phyloP scores from a whole-genome alignment of 2,113 vertebrate genomes.

The Caracal caracal region DNA sequence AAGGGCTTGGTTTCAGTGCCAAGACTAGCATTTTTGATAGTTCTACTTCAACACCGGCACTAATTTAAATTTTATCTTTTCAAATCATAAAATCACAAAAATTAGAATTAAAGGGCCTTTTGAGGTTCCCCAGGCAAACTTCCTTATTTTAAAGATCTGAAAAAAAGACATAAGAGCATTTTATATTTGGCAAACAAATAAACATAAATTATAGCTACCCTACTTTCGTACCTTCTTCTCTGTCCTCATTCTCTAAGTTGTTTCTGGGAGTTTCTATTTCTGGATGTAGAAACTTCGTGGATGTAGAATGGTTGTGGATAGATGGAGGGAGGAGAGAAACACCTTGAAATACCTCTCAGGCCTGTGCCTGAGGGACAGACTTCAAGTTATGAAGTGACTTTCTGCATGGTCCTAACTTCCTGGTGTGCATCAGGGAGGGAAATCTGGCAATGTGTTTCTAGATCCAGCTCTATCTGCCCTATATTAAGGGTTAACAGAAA shows the following conservation, averaged over 20 bases:
- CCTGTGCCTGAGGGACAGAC: neutral
- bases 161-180: neutral
- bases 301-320: neutral
- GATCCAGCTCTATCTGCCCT: neutral
- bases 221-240: neutral
- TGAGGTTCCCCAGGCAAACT: neutral
- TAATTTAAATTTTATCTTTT: neutral
- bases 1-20: neutral
- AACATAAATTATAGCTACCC: neutral
- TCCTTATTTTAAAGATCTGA: constrained; percentile 3
- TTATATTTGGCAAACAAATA: neutral
- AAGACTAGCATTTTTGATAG: constrained; percentile 11
- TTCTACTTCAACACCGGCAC: neutral
- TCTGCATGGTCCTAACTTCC: neutral
- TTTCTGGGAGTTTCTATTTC: neutral
- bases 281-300: neutral
- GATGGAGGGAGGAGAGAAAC: neutral
- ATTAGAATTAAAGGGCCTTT: neutral
- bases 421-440: neutral
- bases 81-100: neutral
- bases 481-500: neutral
- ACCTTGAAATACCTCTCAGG: neutral
- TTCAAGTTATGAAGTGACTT: neutral
- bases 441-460: neutral
- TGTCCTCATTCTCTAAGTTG: neutral